Base-by-base conservation (phyloP, 2,888 invertebrate species). In the Fissipunctia ypsillon region DNA sequence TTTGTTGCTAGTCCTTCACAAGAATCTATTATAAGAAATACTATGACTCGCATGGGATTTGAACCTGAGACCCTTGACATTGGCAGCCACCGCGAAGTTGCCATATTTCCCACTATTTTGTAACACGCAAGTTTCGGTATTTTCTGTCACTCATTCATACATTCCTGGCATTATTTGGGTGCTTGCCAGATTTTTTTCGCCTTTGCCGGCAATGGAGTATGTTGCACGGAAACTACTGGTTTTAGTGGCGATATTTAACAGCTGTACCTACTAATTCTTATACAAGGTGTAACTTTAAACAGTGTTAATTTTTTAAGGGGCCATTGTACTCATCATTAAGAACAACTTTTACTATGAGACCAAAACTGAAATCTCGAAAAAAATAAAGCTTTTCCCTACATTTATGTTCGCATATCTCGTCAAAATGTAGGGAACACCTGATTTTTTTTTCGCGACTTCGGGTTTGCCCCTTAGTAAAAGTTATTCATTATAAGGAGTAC, bases 61-160 rank as follows among this genome's bases (percentile, higher is more conserved):
- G 67, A 81, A 78, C 78, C 65, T 25, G 10, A 41, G 31, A 74
- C 81, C 79, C 80, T 79, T 85, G 87, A 83, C 85, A 82, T 84
- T 81, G 77, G 57, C 69, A 56, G 41, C 70, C 25, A 80, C 59
- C 68, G 45, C 63, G 31, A 70, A 45, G 63, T 59, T 35, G 80
- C 28, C 52, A 68, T 56, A 72, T 65, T 76, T 73, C 50, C 25
- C 31, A 56, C 60, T 50, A 79, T 82, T 73, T 69, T 54, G 68
- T 64, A 35, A 72, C 50, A 74, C 41, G 31, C 66, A 79, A 66
- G 63, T 76, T 82, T 68, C 52, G 67, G 54, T 69, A 76, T 80
- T 81, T 84, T 76, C 66, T 84, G 82, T 84, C 87, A 87, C 81
- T 87, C 88, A 89, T 85, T 87, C 86, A 89, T 83, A 79, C 83